phyloP scores from a whole-genome alignment of 2,113 vertebrate genomes.

The Enhydra lutris region DNA sequence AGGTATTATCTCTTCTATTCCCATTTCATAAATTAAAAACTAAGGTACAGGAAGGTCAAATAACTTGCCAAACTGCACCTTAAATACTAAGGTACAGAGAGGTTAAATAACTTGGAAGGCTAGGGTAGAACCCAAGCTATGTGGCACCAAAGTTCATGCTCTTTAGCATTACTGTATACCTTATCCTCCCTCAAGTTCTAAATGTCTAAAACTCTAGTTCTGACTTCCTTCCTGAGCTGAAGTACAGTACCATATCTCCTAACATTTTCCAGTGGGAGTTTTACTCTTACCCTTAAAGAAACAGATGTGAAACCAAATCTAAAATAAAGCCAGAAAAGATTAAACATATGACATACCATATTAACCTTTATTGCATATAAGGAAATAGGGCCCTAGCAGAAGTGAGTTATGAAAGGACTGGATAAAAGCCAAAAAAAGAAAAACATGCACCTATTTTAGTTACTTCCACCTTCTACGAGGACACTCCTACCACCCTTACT shows the following conservation, averaged over 20 bases:
- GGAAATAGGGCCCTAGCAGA: not conserved
- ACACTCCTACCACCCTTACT: not conserved
- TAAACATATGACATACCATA: not conserved
- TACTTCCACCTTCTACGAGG: not conserved
- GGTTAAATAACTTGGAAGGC: not conserved
- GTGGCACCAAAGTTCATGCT: not conserved
- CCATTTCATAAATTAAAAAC: not conserved
- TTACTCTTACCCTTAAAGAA: not conserved
- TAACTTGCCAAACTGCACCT: not conserved
- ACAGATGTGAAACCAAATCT: slow-evolving; percentile 10
- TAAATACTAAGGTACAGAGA: not conserved
- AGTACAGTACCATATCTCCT: not conserved
- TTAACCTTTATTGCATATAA: not conserved
- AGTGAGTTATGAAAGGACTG: not conserved
- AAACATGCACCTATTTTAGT: not conserved
- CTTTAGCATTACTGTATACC: not conserved
- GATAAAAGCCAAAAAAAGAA: not conserved
- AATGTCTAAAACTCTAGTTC: not conserved
- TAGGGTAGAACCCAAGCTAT: not conserved
- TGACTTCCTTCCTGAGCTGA: not conserved
- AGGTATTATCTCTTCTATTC: not conserved
- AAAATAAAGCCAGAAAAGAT: not conserved
- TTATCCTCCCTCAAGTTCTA: not conserved
- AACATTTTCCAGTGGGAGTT: not conserved
- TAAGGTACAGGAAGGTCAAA: not conserved